Evolutionary conservation across 2,113 vertebrate species (phyloP), one percentile per base, ranked within the genome.

Genomic region (Hemiprocne comata): DNA sequence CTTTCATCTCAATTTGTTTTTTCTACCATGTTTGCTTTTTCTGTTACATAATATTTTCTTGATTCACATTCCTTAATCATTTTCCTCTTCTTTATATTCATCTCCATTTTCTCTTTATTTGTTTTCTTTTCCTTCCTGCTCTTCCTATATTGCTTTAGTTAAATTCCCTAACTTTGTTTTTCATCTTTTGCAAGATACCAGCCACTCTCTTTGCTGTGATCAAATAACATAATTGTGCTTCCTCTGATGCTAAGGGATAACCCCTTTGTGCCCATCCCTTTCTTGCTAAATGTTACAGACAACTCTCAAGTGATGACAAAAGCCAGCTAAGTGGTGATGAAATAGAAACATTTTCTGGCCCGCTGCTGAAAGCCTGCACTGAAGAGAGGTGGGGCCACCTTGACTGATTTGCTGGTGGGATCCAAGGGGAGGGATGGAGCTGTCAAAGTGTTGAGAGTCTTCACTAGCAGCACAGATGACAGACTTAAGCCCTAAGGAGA

Each of bases 401-500:
- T 96, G 76, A 93, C 89, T 90, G 96, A 97, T 90, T 90, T 90
- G 73, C 91, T 92, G 81, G 36, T 93, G 93, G 57, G 48, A 94
- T 96, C 72, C 75, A 76, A 91, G 91, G 73, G 86, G 60, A 94
- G 75, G 82, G 79, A 90, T 74, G 38, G 75, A 93, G 46, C 72
- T 93, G 65, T 76, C 88, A 66, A 92, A 94, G 76, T 64, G 73
- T 69, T 96, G 85, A 97, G 72, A 91, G 85, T 50, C 83, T 95
- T 93, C 88, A 51, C 72, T 85, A 88, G 85, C 53, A 84, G 91
- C 76, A 44, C 55, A 76, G 77, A 93, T 46, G 96, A 83, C 78
- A 97, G 96, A 92, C 90, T 97, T 94, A 90, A 97, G 60, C 88
- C 60, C 73, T 60, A 66, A 81, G 87, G 95, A 96, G 73, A 28